Base-by-base conservation (phyloP, 2,113 vertebrate genomes). In the Promerops cafer region DNA sequence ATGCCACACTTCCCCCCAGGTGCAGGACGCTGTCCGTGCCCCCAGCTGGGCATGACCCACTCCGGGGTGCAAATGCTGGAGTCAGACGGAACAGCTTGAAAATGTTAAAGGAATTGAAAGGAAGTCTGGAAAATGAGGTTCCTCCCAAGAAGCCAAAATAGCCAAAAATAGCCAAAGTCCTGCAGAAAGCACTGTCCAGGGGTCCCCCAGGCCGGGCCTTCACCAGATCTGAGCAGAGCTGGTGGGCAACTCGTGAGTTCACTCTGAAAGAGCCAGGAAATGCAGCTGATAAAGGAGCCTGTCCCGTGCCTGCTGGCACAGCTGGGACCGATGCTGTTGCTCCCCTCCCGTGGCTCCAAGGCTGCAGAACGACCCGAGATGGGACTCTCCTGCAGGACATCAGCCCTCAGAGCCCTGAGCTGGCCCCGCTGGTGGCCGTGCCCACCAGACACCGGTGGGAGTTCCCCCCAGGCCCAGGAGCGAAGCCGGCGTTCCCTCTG, bases 401-500 rank as follows among this genome's bases (percentile, higher is more conserved):
- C 18, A 18, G 35, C 33, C 44, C 64, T 10, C 47, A 4, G 35
- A 22, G 50, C 9, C 27, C 50, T 31, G 21, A 5, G 47, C 26
- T 14, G 28, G 40, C 44, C 69, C 44, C n/a, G 4, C 13, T 0
- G 5, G 6, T 2, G 44, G 15, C 44, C 4, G 8, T 5, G 16
- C 16, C 54, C 81, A 33, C 23, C 33, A 15, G 64, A 5, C 26
- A 0, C 23, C 2, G 47, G n/a, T 16, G 2, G 57, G 30, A 82
- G 39, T 86, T 30, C 23, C 65, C 5, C 4, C 35, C 49, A 4
- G 16, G 11, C 35, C 35, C 52, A 3, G 83, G 13, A 3, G 3
- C 16, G 5, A 31, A 0, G 4, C 52, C 31, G 2, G 30, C 7
- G 35, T 0, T 40, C 27, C 1, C 8, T 45, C 20, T 17, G 49